These are phyloP conservation scores for Drosophila kanapiae DNA, from an alignment of 1,140 invertebrate genomes.

Conservation along the genomic window DNA sequence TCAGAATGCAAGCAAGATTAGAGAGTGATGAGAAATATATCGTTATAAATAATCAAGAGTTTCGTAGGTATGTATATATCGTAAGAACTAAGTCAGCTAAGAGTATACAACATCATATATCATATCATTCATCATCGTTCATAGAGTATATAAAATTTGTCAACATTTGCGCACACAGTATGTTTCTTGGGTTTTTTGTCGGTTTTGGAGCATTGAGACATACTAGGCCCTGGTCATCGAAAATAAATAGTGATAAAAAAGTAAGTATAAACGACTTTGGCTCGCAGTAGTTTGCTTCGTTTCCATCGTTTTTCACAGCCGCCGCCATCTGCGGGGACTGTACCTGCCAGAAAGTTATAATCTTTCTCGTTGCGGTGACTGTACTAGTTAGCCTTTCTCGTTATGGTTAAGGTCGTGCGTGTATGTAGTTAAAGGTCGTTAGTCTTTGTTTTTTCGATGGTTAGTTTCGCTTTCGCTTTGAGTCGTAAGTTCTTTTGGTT, in stretches of 20 bases:
- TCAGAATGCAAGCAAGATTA: slow-evolving; percentile 54
- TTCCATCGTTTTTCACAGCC: slow-evolving; percentile 10
- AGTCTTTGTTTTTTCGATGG: slow-evolving; percentile 58
- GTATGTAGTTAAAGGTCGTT: slow-evolving; percentile 47
- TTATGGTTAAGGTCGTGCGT: slow-evolving; percentile 1
- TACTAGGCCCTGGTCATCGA: slow-evolving; percentile 41
- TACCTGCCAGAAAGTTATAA: slow-evolving; percentile 31
- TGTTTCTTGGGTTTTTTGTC: slow-evolving; percentile 28
- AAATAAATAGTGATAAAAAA: slow-evolving; percentile 28
- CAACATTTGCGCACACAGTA: slow-evolving; percentile 39
- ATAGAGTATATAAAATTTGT: slow-evolving; percentile 47
- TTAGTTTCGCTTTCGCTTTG: slow-evolving; percentile 56
- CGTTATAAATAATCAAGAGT: slow-evolving; percentile 62
- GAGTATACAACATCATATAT: slow-evolving; percentile 68
- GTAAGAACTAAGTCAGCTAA: slow-evolving; percentile 76
- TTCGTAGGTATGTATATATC: slow-evolving; percentile 65
- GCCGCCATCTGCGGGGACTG: slow-evolving; percentile 14
- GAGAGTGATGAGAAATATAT: slow-evolving; percentile 46
- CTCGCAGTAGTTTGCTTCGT: slow-evolving; percentile 40
- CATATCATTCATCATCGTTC: slow-evolving; percentile 51
- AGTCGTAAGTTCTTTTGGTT: slow-evolving; percentile 58
- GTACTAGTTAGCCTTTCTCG: slow-evolving; percentile 32
- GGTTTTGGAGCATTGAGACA: slow-evolving; percentile 44
- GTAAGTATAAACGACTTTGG: slow-evolving; percentile 39
- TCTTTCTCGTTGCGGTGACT: slow-evolving; percentile 18